phyloP scores from a whole-genome alignment of 2,888 invertebrate species.

The Hydraecia micacea region DNA sequence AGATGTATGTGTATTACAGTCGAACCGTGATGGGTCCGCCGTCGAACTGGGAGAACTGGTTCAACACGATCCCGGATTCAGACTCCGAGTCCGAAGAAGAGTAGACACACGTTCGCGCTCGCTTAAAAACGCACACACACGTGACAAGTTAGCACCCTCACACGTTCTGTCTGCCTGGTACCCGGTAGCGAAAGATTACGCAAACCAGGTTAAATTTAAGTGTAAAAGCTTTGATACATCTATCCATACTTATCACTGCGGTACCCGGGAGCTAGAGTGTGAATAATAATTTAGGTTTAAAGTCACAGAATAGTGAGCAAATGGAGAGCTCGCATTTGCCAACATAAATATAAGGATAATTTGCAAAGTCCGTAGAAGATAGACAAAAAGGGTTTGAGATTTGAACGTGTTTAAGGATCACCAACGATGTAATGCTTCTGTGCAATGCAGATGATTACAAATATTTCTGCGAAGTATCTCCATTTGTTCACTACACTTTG shows the following conservation, averaged over 20 bases:
- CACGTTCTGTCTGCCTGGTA: constrained; percentile 21
- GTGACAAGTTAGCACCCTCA: constrained; percentile 9
- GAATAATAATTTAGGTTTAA: neutral
- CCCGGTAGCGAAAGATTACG: neutral
- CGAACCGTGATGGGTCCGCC: constrained; percentile 86
- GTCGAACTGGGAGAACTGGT: constrained; percentile 91
- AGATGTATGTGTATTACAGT: constrained; percentile 72
- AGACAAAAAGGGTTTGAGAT: neutral
- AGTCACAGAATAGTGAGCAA: constrained; percentile 20
- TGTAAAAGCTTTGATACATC: neutral
- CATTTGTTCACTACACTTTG: constrained; percentile 37
- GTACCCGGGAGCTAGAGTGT: neutral
- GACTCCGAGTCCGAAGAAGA: constrained; percentile 87
- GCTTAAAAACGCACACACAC: constrained; percentile 46
- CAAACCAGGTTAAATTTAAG: neutral
- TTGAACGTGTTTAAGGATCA: neutral
- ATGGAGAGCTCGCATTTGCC: neutral
- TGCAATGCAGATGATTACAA: neutral
- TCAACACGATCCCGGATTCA: constrained; percentile 91
- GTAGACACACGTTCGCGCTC: constrained; percentile 56
- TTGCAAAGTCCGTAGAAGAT: neutral
- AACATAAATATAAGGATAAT: neutral
- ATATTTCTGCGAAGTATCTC: neutral
- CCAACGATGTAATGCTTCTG: neutral
- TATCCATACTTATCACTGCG: neutral